Evolutionary conservation across 2,888 invertebrate genomes (phyloP), one percentile per base, ranked within the genome.

Genomic region (Bembecia ichneumoniformis): DNA sequence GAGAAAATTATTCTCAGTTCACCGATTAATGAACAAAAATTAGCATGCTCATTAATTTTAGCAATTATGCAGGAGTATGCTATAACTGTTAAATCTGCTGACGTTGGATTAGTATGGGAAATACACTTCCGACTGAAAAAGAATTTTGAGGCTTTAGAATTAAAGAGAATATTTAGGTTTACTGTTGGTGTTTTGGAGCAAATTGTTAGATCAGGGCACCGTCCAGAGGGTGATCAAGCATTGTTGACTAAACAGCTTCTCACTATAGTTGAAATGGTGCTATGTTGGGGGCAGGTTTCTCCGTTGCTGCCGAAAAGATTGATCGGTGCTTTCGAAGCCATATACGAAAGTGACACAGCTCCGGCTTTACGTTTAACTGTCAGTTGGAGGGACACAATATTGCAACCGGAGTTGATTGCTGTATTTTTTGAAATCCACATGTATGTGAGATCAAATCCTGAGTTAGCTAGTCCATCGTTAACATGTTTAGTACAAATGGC

Each of bases 11-110:
- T 96, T 56, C 86, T 91, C 35, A 94, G 94, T n/a, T 95, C 95
- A 57, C 92, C 93, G 56, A 91, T 96, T 58, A 74, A 68, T 51
- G 91, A 92, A 51, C 94, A 96, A 90, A 89, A 94, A 58, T 83
- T 96, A 46, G 96, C 96, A 3, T 96, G 96, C 67, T 93, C 93
- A 52, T 90, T 97, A 48, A 91, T 97, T 63, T 88, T 92, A 50
- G 92, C 95, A 9, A 86, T 97, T 46, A 91, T 97, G 88, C 94
- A 95, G 84, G 97, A 97, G 76, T 96, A 95, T 82, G 93, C 95
- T 7, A 94, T 91, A 34, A 94, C 95, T 3, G 91, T 93, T 1
- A 93, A 95, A 67, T 94, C 96, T 1, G 92, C 95, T 35, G 95
- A 95, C 77, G 93, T 96, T 10, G 96, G 96, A 4, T 84, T 97